Percentiles rank a stretch among this genome's conserved stretches.
These are phyloP conservation scores for Diogma glabrata DNA, from an alignment of 2,888 invertebrate species.

Conservation along the genomic window DNA sequence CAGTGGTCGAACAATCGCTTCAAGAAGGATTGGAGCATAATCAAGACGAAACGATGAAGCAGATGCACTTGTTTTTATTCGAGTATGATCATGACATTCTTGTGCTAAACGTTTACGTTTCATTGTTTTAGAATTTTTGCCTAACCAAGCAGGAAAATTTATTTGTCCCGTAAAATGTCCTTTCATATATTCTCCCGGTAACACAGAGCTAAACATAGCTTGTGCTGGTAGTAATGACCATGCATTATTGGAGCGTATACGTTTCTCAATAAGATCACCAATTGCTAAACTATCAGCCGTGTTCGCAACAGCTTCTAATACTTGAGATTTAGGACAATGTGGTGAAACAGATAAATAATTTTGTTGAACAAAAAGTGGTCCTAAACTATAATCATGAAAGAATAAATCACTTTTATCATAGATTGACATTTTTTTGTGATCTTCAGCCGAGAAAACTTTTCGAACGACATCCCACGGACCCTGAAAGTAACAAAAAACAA, in stretches of 20 bases:
- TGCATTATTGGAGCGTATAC: constrained; percentile 64
- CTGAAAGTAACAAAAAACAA: constrained; percentile 32
- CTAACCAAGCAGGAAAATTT: constrained; percentile 91
- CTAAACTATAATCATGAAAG: constrained; percentile 93
- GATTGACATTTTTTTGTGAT: constrained; percentile 65
- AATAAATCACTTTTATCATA: constrained; percentile 82
- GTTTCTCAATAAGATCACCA: constrained; percentile 74
- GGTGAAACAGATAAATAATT: constrained; percentile 83
- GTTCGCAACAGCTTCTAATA: constrained; percentile 57
- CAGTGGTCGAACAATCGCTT: constrained; percentile 66
- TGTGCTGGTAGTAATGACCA: constrained; percentile 83
- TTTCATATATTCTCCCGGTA: constrained; percentile 77
- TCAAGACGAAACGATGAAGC: constrained; percentile 76
- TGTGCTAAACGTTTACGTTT: constrained; percentile 74
- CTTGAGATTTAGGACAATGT: constrained; percentile 45
- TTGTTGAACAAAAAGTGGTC: constrained; percentile 96
- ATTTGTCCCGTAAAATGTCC: constrained; percentile 71
- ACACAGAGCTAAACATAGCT: constrained; percentile 81
- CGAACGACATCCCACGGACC: constrained; percentile 90
- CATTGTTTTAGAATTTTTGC: constrained; percentile 76
- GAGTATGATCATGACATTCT: constrained; percentile 77
- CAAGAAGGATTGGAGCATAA: constrained; percentile 68
- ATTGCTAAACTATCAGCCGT: constrained; percentile 77
- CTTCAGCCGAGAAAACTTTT: constrained; percentile 73
- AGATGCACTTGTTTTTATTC: constrained; percentile 69